These are phyloP conservation scores for Gadus chalcogrammus DNA, from an alignment of 2,113 vertebrate genomes.

Conservation along the genomic window DNA sequence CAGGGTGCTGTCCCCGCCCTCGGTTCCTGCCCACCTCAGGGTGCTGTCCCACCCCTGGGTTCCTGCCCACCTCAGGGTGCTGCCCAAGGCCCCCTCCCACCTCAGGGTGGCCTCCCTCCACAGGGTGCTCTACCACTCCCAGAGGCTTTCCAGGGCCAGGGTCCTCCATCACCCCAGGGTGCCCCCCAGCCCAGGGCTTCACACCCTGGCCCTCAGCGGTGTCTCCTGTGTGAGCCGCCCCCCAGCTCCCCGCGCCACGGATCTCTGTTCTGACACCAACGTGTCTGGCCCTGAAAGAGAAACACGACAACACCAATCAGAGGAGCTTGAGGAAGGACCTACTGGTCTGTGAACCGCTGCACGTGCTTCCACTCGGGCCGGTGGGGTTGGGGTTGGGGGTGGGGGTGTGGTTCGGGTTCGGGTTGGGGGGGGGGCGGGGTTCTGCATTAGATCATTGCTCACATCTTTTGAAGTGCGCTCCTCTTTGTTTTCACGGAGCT, in stretches of 20 bases:
- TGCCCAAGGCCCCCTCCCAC: too few relatives aligned
- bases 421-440: slow-evolving; percentile 7
- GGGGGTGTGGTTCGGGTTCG: too few relatives aligned
- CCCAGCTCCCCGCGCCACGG: background rate
- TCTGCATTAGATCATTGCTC: slow-evolving; percentile 58
- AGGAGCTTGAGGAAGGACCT: slow-evolving; percentile 30
- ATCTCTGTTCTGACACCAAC: slow-evolving; percentile 54
- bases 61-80: too few relatives aligned
- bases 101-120: too few relatives aligned
- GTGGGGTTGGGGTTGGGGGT: slow-evolving; percentile 36
- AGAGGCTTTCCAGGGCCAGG: too few relatives aligned
- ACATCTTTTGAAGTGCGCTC: slow-evolving; percentile 67
- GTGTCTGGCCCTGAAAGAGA: slow-evolving; percentile 75
- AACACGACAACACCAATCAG: background rate
- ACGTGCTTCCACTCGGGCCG: slow-evolving; percentile 45
- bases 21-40: too few relatives aligned
- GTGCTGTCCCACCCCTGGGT: too few relatives aligned
- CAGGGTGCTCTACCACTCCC: too few relatives aligned
- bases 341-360: slow-evolving; percentile 45
- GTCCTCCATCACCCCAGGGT: slow-evolving; percentile 16
- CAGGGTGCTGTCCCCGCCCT: too few relatives aligned
- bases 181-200: slow-evolving; percentile 27
- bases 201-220: slow-evolving; percentile 46
- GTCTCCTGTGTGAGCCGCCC: slow-evolving; percentile 36
- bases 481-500: slow-evolving; percentile 64